Base-by-base conservation (phyloP, 2,113 vertebrate genomes). In the Passerina amoena region DNA sequence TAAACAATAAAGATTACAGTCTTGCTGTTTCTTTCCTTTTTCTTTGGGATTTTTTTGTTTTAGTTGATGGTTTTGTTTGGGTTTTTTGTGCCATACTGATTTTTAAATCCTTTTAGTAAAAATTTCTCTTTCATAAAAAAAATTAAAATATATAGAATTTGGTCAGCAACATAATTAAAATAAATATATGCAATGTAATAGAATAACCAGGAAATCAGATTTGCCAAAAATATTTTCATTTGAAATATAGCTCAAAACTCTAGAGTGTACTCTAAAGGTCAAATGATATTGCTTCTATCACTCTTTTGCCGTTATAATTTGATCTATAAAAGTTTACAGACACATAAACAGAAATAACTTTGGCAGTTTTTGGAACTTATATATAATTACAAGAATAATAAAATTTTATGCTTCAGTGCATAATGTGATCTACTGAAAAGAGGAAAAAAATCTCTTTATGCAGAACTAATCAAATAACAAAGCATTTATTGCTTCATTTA, bases 301-400 rank as follows among this genome's bases (percentile, higher is more conserved):
- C 33, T 91, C 47, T 71, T 88, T 64, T 25, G 21, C 57, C 50
- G 42, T 47, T 89, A 31, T 40, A 90, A 83, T 69, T 69, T 45
- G n/a, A 81, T 84, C 59, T 59, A 45, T 79, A 79, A 71, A 87
- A 84, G n/a, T 22, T 59, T 94, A 50, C 9, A 14, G 53, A 38
- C 44, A 44, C 27, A 50, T 81, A 92, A 83, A 82, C 75, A 64
- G 48, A 66, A 71, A 93, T 82, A 85, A 54, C 21, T 30, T 79
- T 71, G 53, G 14, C 47, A 85, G 42, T 15, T 85, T 88, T 85
- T 63, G 16, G 59, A 73, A 48, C 42, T 53, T 57, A 88, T 81
- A 75, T 42, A 23, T 87, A 84, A 77, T 84, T 91, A 89, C 33
- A 84, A 64, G 42, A 84, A 79, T 11, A 53, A 79, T 76, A 28